phyloP scores from a whole-genome alignment of 2,888 invertebrate genomes.

The Apodemia mormo region DNA sequence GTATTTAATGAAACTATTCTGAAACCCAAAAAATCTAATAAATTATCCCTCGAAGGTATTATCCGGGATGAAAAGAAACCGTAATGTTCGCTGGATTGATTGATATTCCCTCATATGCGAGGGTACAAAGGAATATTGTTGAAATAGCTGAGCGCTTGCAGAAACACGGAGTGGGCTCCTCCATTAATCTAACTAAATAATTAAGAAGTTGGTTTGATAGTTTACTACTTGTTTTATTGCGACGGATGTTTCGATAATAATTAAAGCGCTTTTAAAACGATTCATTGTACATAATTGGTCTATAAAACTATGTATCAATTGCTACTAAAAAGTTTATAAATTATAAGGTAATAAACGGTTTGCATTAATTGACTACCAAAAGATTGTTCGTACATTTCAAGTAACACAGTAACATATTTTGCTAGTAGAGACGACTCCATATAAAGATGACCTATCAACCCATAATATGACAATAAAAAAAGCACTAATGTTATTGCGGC shows the following conservation, averaged over 20 bases:
- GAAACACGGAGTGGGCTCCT: neutral
- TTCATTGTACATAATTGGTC: neutral
- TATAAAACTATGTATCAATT: neutral
- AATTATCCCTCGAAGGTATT: conserved; percentile 2
- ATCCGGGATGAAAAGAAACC: conserved; percentile 10
- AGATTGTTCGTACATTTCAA: too few species aligned
- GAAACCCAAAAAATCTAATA: conserved; percentile 3
- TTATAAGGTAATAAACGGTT: neutral
- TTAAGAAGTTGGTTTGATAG: conserved; percentile 6
- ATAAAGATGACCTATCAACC: too few species aligned
- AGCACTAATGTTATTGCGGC: too few species aligned
- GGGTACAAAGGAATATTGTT: conserved; percentile 1
- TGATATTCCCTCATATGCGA: neutral
- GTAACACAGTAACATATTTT: too few species aligned
- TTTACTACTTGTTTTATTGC: neutral
- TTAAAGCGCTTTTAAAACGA: neutral
- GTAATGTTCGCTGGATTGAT: conserved; percentile 3
- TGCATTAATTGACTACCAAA: too few species aligned
- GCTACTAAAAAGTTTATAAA: neutral
- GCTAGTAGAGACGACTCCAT: too few species aligned
- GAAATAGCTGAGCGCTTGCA: neutral
- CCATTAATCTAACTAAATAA: conserved; percentile 4
- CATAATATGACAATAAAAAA: too few species aligned
- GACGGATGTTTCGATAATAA: neutral
- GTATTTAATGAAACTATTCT: neutral